Base-by-base conservation (phyloP, 2,888 invertebrate genomes). In the Macrosoma leucophasiata region DNA sequence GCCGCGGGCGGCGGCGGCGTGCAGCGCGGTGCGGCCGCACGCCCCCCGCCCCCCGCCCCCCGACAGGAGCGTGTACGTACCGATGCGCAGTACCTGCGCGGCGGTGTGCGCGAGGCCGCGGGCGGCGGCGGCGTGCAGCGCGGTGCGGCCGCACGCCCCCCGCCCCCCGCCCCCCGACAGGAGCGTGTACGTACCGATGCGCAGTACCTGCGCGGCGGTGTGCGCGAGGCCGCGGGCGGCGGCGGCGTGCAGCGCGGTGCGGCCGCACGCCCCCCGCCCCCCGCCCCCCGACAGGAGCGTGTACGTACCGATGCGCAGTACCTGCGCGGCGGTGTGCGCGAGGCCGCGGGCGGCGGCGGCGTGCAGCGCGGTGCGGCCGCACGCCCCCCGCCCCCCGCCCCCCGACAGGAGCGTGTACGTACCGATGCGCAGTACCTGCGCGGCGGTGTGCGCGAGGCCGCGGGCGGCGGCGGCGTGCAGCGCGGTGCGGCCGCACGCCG, bases 1-100 rank as follows among this genome's bases (percentile, higher is more conserved):
- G 0, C 94, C 94, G 41, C 90, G 84, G 7, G 87, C 87, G 2
- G 93, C 90, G 21, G 95, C 94, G 0, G 91, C 90, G 90, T 95
- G 95, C 49, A 96, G 85, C 0, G 94, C 88, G 4, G 43, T 90
- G 82, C 17, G 87, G 86, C 7, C 93, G 90, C 29, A n/a, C n/a
- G n/a, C n/a, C 17, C 17, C 7, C 17, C 17, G 7, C 17, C 17
- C 4, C 4, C 17, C 17, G 17, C 7, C 4, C 4, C 4, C 17
- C 4, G 4, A 17, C 4, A 7, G 17, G 17, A 17, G 17, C 17
- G 17, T 7, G 17, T 17, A 7, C 17, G 4, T 7, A 17, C 4
- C 17, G 4, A 7, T 17, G 17, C 17, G 4, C 17, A 17, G 7
- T 7, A 17, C 4, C 7, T 4, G 17, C 4, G 7, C 17, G 17